Percentiles rank a stretch among this genome's conserved stretches.
Conservation (phyloP, 2,888 invertebrate species). For the Prosopocoilus inquinatus region DNA sequence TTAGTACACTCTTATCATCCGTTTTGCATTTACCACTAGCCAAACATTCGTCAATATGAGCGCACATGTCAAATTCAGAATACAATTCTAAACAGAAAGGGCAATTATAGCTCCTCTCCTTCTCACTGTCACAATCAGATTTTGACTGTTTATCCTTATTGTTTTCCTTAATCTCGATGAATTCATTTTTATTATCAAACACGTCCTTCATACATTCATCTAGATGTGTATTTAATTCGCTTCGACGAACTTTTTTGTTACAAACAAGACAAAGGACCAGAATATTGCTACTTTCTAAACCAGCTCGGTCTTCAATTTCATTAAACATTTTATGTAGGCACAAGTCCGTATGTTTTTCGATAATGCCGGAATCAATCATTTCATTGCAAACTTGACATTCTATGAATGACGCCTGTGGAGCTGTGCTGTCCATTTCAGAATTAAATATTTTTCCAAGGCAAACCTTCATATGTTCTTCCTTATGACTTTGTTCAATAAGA, state of each 20-base stretch:
- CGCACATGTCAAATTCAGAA: too few relatives aligned
- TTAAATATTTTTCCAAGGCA: constrained; percentile 8
- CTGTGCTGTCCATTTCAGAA: not conserved
- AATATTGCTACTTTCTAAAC: constrained; percentile 13
- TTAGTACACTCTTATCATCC: too few relatives aligned
- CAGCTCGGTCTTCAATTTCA: constrained; percentile 45
- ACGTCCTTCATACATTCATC: constrained; percentile 47
- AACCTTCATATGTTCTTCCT: constrained; percentile 37
- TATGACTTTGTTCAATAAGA: constrained; percentile 42
- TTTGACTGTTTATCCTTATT: too few relatives aligned
- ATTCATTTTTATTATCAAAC: too few relatives aligned
- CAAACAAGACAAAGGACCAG: constrained; percentile 50
- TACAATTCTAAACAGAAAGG: too few relatives aligned
- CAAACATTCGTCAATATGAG: too few relatives aligned
- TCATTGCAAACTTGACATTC: constrained; percentile 25
- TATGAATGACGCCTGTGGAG: not conserved
- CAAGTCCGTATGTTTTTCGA: constrained; percentile 54
- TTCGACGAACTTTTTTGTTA: constrained; percentile 39
- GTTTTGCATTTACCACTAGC: too few relatives aligned
- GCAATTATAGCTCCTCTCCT: too few relatives aligned
- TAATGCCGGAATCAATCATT: constrained; percentile 14
- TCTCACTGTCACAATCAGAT: too few relatives aligned
- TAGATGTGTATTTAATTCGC: constrained; percentile 47
- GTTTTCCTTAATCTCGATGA: too few relatives aligned
- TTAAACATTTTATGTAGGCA: constrained; percentile 54